Evolutionary conservation across 1,140 invertebrate species (phyloP).

Genomic region (Bradysia coprophila): DNA sequence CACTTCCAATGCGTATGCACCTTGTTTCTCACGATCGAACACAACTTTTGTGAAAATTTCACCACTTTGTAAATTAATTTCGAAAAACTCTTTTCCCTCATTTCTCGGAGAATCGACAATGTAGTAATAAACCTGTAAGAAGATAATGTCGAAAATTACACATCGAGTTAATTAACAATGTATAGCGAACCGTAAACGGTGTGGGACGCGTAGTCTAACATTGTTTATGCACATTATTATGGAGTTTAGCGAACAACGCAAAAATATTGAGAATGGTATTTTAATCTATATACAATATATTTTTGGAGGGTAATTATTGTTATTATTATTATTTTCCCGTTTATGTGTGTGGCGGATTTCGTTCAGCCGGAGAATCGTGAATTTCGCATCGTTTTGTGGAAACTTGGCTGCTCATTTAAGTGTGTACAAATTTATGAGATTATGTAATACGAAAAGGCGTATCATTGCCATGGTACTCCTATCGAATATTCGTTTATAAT

Average conservation of each 20-base stretch:
- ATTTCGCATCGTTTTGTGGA: not conserved
- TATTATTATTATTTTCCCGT: no score
- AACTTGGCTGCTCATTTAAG: not conserved
- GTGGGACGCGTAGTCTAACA: not conserved
- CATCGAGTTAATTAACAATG: not conserved
- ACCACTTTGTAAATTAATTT: constrained; percentile 83
- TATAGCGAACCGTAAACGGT: not conserved
- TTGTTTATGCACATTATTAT: no score
- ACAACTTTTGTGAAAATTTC: constrained; percentile 86
- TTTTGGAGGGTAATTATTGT: no score
- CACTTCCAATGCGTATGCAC: constrained; percentile 84
- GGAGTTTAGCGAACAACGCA: no score
- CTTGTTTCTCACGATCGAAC: constrained; percentile 88
- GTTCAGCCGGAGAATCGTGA: not conserved
- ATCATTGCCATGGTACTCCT: no score
- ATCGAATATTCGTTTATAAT: no score
- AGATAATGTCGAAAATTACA: no score
- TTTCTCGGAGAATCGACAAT: constrained; percentile 77
- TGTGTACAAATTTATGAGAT: not conserved
- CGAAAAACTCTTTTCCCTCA: constrained; percentile 86
- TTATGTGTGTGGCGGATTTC: no score
- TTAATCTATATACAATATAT: no score
- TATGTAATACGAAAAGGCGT: not conserved
- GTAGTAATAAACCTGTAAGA: constrained; percentile 66
- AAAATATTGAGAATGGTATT: no score